These are phyloP conservation scores for Sminthurides aquaticus DNA, from an alignment of 2,888 invertebrate genomes.

Conservation along the genomic window DNA sequence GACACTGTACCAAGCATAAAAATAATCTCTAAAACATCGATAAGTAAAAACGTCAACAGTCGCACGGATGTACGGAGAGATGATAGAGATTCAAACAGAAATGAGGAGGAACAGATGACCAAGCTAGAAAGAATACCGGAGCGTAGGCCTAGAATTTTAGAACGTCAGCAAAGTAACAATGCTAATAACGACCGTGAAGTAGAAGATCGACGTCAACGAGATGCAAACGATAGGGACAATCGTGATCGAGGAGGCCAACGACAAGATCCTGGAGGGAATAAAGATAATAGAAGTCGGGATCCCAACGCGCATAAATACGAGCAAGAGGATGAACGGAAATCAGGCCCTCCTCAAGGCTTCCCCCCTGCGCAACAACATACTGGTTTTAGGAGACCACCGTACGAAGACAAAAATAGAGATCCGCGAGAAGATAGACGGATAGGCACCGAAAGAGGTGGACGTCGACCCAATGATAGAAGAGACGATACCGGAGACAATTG, in stretches of 20 bases:
- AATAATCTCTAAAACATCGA: conserved; percentile 16
- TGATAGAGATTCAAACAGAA: conserved; percentile 23
- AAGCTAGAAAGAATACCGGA: conserved; percentile 5
- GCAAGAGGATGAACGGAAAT: neutral
- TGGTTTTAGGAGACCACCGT: neutral
- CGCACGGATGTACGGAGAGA: conserved; percentile 19
- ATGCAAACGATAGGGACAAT: conserved; percentile 13
- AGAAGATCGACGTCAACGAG: conserved; percentile 12
- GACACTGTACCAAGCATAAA: neutral
- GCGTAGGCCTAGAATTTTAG: conserved; percentile 13
- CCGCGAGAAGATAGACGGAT: neutral
- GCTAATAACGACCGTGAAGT: neutral
- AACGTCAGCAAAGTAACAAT: conserved; percentile 13
- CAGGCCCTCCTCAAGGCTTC: neutral
- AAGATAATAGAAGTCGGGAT: neutral
- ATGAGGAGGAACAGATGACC: conserved; percentile 17
- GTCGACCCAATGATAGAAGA: conserved; percentile 2
- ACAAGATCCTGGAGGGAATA: neutral
- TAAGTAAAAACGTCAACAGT: conserved; percentile 34
- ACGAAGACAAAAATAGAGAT: neutral
- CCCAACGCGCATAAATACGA: neutral
- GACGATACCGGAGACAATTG: conserved; percentile 32
- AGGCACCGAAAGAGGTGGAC: neutral
- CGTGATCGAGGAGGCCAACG: neutral
- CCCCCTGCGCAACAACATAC: neutral